phyloP scores from a whole-genome alignment of 2,113 vertebrate species.

The Myodes glareolus region DNA sequence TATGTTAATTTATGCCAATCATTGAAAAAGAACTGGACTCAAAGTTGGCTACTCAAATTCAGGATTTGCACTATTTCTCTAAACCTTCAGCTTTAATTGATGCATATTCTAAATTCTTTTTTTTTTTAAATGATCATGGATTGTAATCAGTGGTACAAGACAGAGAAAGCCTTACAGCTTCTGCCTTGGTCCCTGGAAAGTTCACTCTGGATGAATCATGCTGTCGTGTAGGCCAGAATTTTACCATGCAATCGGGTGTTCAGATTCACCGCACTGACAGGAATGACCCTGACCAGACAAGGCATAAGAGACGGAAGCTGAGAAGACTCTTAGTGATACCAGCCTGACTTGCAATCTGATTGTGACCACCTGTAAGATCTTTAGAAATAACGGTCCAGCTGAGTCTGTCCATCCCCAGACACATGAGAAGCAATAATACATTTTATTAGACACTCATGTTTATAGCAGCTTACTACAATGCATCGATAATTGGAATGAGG shows the following conservation, averaged over 20 bases:
- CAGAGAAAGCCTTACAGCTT: background rate
- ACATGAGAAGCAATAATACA: background rate
- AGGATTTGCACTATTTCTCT: background rate
- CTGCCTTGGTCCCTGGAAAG: background rate
- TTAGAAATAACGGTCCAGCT: background rate
- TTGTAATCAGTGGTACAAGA: background rate
- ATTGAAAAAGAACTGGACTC: background rate
- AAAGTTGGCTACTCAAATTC: background rate
- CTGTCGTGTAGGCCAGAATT: background rate
- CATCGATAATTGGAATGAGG: background rate
- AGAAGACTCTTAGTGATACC: background rate
- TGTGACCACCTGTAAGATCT: background rate
- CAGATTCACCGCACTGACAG: background rate
- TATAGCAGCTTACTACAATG: background rate
- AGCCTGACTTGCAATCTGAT: background rate
- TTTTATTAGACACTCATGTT: background rate
- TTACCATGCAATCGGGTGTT: background rate
- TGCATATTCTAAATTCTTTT: background rate
- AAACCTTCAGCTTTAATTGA: background rate
- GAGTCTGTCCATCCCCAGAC: background rate
- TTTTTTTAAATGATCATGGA: background rate
- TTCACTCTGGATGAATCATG: background rate
- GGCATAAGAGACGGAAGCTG: background rate
- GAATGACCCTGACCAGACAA: background rate
- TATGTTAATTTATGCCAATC: background rate